Base-by-base conservation (phyloP, 2,797 vertebrate genomes). In the Pelochelys cantorii region DNA sequence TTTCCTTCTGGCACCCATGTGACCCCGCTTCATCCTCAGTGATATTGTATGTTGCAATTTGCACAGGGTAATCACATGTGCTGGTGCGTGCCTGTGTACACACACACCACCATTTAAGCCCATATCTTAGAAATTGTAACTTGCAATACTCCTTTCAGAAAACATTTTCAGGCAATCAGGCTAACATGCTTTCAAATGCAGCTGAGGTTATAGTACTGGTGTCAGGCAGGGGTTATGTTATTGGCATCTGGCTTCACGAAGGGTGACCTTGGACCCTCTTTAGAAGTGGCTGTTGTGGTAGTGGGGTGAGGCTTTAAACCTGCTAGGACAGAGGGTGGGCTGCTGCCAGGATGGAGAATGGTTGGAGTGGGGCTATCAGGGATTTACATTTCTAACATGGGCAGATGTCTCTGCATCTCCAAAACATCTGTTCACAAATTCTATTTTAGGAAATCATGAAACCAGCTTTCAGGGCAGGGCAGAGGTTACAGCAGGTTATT, bases 371-470 rank as follows among this genome's bases (percentile, higher is more conserved):
- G 80, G 53, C 7, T 2, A 5, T 4, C 83, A 87, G 90, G 89
- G 95, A 86, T 94, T 95, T 95, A 3, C 13, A 13, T 77, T 84
- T 59, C 74, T 7, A 53, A 7, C 27, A 60, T 29, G 91, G 91
- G 68, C 95, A 96, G 96, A 94, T 95, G 95, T 94, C 93, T 59
- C 94, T 80, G 91, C 77, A 80, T 13, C 89, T 93, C 56, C 54
- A 37, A 5, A 68, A 90, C 97, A 96, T 96, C 97, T 95, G 97
- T 85, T 94, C 31, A 4, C 27, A 29, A 0, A 34, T 62, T 81
- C 94, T 97, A 79, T 97, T 96, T 91, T 81, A 74, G 84, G 92
- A 84, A 75, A 86, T 1, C 55, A 10, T 53, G 85, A 89, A 2
- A 31, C 0, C 31, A 4, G 7, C 57, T 92, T 74, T 86, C 15